Evolutionary conservation across 2,888 invertebrate species (phyloP), one percentile per base, ranked within the genome.

Genomic region (Amblyjoppa fuscipennis): DNA sequence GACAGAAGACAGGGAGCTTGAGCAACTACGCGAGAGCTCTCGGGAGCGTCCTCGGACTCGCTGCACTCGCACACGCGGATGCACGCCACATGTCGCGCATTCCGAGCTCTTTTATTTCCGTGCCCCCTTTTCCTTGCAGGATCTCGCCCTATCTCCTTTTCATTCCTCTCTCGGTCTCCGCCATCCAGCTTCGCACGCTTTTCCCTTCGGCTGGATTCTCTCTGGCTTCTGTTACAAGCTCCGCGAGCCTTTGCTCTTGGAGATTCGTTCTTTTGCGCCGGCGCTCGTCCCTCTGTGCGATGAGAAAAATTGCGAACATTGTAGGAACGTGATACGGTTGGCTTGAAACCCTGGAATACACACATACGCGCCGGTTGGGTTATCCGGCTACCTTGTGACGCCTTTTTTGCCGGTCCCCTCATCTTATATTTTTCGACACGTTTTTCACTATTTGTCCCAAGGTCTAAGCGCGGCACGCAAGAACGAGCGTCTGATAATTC

Each of bases 31-130:
- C 38, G 34, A 83, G 56, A 64, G 11, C 85, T 83, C 68, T 61
- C 56, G 69, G 73, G 16, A 5, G 56, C 53, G 11, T 13, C 16
- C 11, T 28, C 61, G 59, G 64, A n/a, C 34, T 77, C 77, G 59
- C 41, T 64, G 68, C 61, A 51, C 49, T 59, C 64, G 56, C 66
- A 49, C 87, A 89, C 87, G 87, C 91, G 92, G 91, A 92, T 93
- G 92, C 90, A 88, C 89, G 89, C 90, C 93, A 93, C 91, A 92
- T 93, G 93, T 92, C 90, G 89, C 88, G 89, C 92, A 92, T 92
- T 91, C 92, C 90, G 80, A 84, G 68, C 31, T 80, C 70, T 83
- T 80, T 73, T 61, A 73, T 83, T 74, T 76, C 74, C 45, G 7
- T 61, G 71, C 73, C 45, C 73, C 45, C 77, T 75, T 68, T 61